Base-by-base conservation (phyloP, 2,888 invertebrate species). In the Nemapogon koenigi region DNA sequence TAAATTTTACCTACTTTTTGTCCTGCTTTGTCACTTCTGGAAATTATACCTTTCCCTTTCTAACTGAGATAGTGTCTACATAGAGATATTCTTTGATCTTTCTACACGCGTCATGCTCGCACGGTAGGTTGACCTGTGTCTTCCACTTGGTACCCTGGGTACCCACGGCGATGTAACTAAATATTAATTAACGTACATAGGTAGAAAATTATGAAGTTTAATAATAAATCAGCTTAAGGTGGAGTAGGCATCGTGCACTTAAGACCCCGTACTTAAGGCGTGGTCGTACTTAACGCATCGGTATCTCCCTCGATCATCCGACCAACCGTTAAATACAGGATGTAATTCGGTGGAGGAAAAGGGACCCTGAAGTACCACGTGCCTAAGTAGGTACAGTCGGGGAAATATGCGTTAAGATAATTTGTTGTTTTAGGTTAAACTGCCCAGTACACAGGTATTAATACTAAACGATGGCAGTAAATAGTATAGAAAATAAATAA, bases 301-400 rank as follows among this genome's bases (percentile, higher is more conserved):
- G 13, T 33, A 33, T 33, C 33, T n/a, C n/a, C n/a, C n/a, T 33
- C 33, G 61, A 61, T 62, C 57, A 59, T 57, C 53, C 55, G 49
- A 41, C 18, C 17, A 29, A 42, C 46, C 45, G 50, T 60, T 60
- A 60, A 57, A 57, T 49, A 45, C 46, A 43, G 42, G 43, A 28
- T 10, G 53, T 51, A 48, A 48, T 53, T 53, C 49, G 8, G n/a
- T n/a, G 19, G 3, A 4, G 16, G 14, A 15, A 6, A 3, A 16
- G 6, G 3, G 7, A 4, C 18, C 33, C 19, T 19, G 19, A 16
- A 31, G 31, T 16, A 17, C 18, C 3, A 11, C 19, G 13, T 17
- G 18, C 19, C 17, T 33, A 33, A 33, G 33, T 19, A 4, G 3
- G 7, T n/a, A 28, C 28, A 28, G 11, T 4, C 7, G 11, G 11